Evolutionary conservation across 2,888 invertebrate species (phyloP), one percentile per base, ranked within the genome.

Genomic region (Caenorhabditis macrosperma): DNA sequence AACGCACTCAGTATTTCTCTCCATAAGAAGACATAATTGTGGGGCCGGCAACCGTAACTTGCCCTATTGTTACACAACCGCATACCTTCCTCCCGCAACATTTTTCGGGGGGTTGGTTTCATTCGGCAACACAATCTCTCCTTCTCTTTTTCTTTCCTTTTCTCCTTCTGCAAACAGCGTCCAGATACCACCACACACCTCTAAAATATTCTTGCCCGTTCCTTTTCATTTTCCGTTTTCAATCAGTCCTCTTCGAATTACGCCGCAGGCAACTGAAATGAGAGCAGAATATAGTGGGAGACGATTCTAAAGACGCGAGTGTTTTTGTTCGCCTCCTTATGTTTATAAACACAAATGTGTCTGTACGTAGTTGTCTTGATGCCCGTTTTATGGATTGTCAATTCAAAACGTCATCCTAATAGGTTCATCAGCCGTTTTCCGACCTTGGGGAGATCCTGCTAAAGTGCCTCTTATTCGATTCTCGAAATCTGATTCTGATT

Each of bases 11-110:
- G 28, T 38, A 41, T 28, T 20, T 64, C 52, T 17, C 63, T 28
- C 46, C 35, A 64, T 72, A 64, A 72, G 64, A 64, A 72, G 63
- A 57, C 63, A 64, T 72, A 72, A 72, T 72, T 72, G 72, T 44
- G 54, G 63, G 33, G 22, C n/a, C 61, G 60, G 30, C 38, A 71
- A 64, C 72, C 72, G 72, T 72, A 72, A 72, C 72, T 64, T 72
- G 61, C 57, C 64, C 60, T 61, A 72, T 57, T 71, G 61, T 63
- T 71, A 71, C 71, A 63, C 60, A 12, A 59, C 48, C 41, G 24
- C 15, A 24, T 50, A 10, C 20, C 41, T 46, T 28, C 41, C 12
- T 28, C 48, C 61, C n/a, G 33, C 41, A 38, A 50, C 46, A 41
- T 38, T 48, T 60, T 60, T 54, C 52, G 10, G 69, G 69, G n/a